phyloP scores from a whole-genome alignment of 2,888 invertebrate genomes.

The Frankliniella fusca region DNA sequence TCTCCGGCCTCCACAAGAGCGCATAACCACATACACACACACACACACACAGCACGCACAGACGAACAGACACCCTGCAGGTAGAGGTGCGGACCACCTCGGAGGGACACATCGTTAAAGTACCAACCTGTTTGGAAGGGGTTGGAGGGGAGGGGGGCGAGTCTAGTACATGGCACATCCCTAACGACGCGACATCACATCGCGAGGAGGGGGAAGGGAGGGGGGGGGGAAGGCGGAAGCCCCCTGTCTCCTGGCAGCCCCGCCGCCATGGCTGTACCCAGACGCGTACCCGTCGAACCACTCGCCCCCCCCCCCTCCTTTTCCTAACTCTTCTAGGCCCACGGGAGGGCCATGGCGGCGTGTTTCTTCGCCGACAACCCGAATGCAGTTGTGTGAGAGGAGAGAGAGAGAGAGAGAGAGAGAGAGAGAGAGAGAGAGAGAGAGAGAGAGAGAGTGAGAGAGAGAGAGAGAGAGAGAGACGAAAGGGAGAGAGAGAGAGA shows the following conservation, averaged over 20 bases:
- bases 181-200: neutral
- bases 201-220: neutral
- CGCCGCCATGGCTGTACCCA: neutral
- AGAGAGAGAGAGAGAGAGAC: neutral
- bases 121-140: neutral
- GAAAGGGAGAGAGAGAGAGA: neutral
- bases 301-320: neutral
- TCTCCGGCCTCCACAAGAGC: no score
- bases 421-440: neutral
- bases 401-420: neutral
- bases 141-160: neutral
- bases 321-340: neutral
- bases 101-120: neutral
- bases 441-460: neutral
- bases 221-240: neutral
- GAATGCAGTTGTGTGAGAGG: slow-evolving; percentile 15
- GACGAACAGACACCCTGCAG: neutral
- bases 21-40: no score
- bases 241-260: neutral
- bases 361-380: slow-evolving; percentile 24
- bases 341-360: neutral
- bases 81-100: slow-evolving; percentile 6
- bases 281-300: neutral
- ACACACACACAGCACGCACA: no score
- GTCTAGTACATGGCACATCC: slow-evolving; percentile 4